These are phyloP conservation scores for Halcyon senegalensis DNA, from an alignment of 2,113 vertebrate species.

Conservation along the genomic window DNA sequence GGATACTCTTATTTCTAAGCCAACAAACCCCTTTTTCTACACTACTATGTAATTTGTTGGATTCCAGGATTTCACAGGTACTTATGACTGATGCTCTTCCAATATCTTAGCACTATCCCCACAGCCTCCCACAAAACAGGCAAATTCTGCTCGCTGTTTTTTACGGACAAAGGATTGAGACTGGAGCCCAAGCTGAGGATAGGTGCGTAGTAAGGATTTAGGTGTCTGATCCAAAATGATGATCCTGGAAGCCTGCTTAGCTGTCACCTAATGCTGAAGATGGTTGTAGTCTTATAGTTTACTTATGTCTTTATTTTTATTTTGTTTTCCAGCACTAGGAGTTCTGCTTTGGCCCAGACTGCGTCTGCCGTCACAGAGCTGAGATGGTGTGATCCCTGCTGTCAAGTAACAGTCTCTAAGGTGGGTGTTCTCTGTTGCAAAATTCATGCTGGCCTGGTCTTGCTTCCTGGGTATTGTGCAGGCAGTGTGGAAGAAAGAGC, in stretches of 20 bases:
- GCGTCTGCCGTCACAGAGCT: background rate
- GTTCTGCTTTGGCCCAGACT: background rate
- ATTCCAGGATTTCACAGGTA: background rate
- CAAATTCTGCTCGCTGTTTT: background rate
- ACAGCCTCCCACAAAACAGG: background rate
- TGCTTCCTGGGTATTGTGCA: background rate
- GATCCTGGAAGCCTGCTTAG: background rate
- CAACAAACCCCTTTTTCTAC: background rate
- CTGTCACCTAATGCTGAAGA: background rate
- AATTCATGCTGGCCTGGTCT: background rate
- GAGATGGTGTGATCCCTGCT: background rate
- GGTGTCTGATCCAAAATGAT: background rate
- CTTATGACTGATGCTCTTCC: background rate
- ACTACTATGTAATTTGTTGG: background rate
- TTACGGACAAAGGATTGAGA: background rate
- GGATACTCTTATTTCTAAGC: background rate
- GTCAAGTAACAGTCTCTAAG: background rate
- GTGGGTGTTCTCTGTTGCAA: background rate
- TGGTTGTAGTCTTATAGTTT: background rate
- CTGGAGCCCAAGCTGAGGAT: rapidly evolving
- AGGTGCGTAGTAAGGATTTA: background rate
- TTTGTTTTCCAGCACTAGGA: background rate
- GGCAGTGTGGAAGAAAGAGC: background rate
- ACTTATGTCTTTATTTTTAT: background rate
- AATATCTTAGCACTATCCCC: background rate